Percentiles rank a stretch among this genome's conserved stretches.
These are phyloP conservation scores for Metacarcinus magister DNA, from an alignment of 2,888 invertebrate species.

Conservation along the genomic window DNA sequence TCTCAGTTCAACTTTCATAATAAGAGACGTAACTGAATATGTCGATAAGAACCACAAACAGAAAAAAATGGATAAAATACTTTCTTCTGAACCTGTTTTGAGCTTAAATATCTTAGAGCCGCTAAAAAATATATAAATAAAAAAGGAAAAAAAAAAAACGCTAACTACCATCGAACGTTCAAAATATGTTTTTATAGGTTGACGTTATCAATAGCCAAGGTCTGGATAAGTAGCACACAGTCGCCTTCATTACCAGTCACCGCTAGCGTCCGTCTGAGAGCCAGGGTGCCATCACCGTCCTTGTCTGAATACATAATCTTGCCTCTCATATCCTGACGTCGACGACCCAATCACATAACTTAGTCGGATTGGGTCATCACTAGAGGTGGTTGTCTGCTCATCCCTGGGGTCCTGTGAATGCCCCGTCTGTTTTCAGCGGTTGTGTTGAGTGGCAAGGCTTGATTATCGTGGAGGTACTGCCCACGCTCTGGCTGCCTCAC, in stretches of 20 bases:
- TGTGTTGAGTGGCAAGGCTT: slow-evolving; percentile 28
- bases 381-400: slow-evolving; percentile 30
- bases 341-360: slow-evolving; percentile 45
- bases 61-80: not conserved
- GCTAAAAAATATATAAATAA: not conserved
- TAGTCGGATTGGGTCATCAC: slow-evolving; percentile 45
- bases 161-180: not conserved
- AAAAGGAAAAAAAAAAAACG: not conserved
- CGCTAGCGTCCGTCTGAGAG: not conserved
- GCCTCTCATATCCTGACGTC: slow-evolving; percentile 30
- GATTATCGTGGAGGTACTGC: not conserved
- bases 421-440: slow-evolving; percentile 33
- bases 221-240: not conserved
- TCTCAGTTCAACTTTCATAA: not conserved
- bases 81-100: not conserved
- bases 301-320: slow-evolving; percentile 36
- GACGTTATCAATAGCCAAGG: not conserved
- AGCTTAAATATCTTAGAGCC: not conserved
- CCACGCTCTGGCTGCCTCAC: not conserved
- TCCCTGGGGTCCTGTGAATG: slow-evolving; percentile 40
- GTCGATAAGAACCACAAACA: not conserved
- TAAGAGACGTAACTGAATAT: not conserved
- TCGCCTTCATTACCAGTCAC: slow-evolving; percentile 37
- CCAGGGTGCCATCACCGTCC: not conserved
- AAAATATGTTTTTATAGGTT: not conserved